Evolutionary conservation across 2,888 invertebrate species (phyloP).

Genomic region (Rhagonycha lutea): DNA sequence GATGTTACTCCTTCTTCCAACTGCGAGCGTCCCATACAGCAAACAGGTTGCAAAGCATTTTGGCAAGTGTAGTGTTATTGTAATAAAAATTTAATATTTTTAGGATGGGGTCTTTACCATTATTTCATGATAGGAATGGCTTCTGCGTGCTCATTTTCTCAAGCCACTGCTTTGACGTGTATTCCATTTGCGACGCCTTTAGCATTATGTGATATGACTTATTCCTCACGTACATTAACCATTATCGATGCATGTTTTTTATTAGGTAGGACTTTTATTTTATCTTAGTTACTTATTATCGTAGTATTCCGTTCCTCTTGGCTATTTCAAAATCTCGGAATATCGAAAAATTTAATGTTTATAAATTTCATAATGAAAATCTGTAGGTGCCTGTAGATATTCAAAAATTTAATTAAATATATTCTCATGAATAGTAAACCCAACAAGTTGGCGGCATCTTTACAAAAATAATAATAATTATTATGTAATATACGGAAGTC

Average conservation of each 20-base stretch:
- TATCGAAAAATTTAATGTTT: too few relatives aligned
- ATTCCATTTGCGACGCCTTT: conserved; percentile 46
- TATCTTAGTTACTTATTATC: neutral
- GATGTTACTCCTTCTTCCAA: neutral
- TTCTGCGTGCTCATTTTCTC: conserved; percentile 40
- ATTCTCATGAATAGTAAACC: neutral
- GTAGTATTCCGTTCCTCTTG: too few relatives aligned
- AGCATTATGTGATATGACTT: conserved; percentile 43
- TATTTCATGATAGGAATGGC: conserved; percentile 45
- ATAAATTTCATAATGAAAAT: too few relatives aligned
- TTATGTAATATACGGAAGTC: neutral
- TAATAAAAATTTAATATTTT: neutral
- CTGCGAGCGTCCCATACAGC: conserved; percentile 10
- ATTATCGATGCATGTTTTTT: conserved; percentile 38
- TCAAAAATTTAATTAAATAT: too few relatives aligned
- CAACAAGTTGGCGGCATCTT: neutral
- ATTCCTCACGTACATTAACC: conserved; percentile 31
- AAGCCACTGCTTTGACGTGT: conserved; percentile 40
- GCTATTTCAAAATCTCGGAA: too few relatives aligned
- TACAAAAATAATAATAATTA: neutral
- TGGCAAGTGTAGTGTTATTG: neutral
- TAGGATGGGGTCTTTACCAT: conserved; percentile 51
- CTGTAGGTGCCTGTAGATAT: too few relatives aligned
- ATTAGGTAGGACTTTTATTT: conserved; percentile 32
- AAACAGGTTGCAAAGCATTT: conserved; percentile 11